Evolutionary conservation across 2,888 invertebrate genomes (phyloP), one percentile per base, ranked within the genome.

Genomic region (Drosophila setosimentum): DNA sequence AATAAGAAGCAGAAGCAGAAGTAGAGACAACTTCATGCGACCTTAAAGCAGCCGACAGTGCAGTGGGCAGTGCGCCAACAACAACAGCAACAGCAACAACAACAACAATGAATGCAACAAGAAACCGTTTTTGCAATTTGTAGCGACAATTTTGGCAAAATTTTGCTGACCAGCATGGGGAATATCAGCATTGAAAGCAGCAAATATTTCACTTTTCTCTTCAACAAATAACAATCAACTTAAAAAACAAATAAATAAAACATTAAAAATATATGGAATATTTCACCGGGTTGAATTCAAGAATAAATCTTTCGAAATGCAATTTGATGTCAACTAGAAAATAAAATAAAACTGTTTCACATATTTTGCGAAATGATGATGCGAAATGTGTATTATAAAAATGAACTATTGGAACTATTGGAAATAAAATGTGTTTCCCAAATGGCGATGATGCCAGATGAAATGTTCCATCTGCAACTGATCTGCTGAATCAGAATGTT

Each of bases 61-160:
- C 55, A 53, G 49, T 29, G 55, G 77, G 71, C 65, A 71, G 62
- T 59, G 49, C 54, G 78, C 58, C 61, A 67, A 48, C 59, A 54
- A 35, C 49, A 50, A 32, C 66, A 69, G 35, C 50, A 54, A 27
- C 54, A 33, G 11, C n/a, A 33, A 16, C 33, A 50, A 21, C 48
- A 53, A n/a, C 58, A 61, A 64, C 48, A 69, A 63, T 24, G 27
- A 45, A 66, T 68, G 70, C 68, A 82, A 66, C 67, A 49, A 68
- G 55, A 63, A 75, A 71, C 53, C 35, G 30, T 68, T 82, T 82
- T 78, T 66, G 64, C 82, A 87, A 85, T 87, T 87, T 89, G 81
- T 66, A 74, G 87, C 78, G 69, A 87, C 85, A 88, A 89, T 80
- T 85, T 87, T 85, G 86, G 83, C 83, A 89, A 79, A 68, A 83